A percentile compares a stretch with the other conserved stretches of the same genome.
phyloP scores from a whole-genome alignment of 2,888 invertebrate species.

The Spilarctia lutea region DNA sequence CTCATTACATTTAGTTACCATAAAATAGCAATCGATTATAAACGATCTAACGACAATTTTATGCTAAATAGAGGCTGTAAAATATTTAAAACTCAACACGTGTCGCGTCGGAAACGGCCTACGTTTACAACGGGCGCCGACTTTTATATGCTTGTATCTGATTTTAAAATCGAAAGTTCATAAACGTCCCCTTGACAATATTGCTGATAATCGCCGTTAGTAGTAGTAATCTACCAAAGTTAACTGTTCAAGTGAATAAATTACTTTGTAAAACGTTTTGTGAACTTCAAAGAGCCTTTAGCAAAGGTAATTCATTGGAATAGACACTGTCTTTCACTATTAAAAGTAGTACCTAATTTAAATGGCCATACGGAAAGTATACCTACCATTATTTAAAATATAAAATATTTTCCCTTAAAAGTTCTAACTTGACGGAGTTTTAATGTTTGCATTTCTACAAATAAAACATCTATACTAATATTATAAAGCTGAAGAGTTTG shows the following conservation, averaged over 20 bases:
- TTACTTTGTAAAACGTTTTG: background rate
- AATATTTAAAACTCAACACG: constrained; percentile 67
- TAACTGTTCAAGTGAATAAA: background rate
- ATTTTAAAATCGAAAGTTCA: constrained; percentile 37
- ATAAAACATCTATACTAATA: no score
- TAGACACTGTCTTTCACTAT: no score
- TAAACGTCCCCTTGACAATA: constrained; percentile 14
- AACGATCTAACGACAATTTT: constrained; percentile 20
- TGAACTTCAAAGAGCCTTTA: no score
- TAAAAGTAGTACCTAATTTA: no score
- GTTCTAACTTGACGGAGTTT: no score
- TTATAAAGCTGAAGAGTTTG: no score
- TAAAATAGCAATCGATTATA: constrained; percentile 23
- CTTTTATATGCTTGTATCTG: constrained; percentile 63
- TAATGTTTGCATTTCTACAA: no score
- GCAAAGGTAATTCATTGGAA: no score
- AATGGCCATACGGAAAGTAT: no score
- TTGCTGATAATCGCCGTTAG: background rate
- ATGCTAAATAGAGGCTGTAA: constrained; percentile 39
- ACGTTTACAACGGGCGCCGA: constrained; percentile 58
- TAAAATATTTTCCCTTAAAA: no score
- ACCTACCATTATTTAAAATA: no score
- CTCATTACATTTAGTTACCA: constrained; percentile 3
- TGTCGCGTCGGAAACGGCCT: constrained; percentile 64
- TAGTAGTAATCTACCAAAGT: no score